Base-by-base conservation (phyloP, 2,888 invertebrate species). In the Nasonovia ribisnigri region DNA sequence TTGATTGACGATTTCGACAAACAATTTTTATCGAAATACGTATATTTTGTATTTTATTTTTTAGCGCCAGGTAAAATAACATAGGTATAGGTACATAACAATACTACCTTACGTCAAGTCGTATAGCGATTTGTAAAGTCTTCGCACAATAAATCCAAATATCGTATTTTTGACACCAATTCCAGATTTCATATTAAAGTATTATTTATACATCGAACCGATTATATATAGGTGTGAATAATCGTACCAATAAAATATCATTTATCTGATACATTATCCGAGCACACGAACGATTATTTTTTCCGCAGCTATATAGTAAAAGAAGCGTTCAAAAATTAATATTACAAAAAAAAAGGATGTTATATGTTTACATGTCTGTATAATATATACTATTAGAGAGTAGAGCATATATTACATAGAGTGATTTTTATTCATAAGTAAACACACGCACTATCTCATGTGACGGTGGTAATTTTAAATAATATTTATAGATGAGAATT, bases 1-100 rank as follows among this genome's bases (percentile, higher is more conserved):
- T 60, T 60, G 43, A 48, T 48, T 77, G 67, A 67, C n/a, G 36
- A 36, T 90, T 90, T 36, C 48, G 90, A 90, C 46, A 67, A 90
- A 90, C 67, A 24, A 90, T 29, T 90, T 90, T 46, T 90, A 67
- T 46, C 11, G 20, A n/a, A 67, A 36, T n/a, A 67, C n/a, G 5
- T 36, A 36, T 36, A 24, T 29, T 16, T 10, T 29, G n/a, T n/a
- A 67, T 67, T 67, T 16, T n/a, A 67, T 67, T 67, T 67, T 36
- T 36, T 67, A 16, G 2, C n/a, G n/a, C 2, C 2, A 67, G n/a
- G 67, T 67, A 6, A 36, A 67, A 67, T 67, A 16, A 67, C n/a
- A 67, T 67, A 29, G 11, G 29, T 11, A 60, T 60, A 29, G 11
- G 29, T 29, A 29, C 29, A 60, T 29, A n/a, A 5, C 36, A 36